Evolutionary conservation across 2,888 invertebrate genomes (phyloP), one percentile per base, ranked within the genome.

Genomic region (Perithous albicinctus): DNA sequence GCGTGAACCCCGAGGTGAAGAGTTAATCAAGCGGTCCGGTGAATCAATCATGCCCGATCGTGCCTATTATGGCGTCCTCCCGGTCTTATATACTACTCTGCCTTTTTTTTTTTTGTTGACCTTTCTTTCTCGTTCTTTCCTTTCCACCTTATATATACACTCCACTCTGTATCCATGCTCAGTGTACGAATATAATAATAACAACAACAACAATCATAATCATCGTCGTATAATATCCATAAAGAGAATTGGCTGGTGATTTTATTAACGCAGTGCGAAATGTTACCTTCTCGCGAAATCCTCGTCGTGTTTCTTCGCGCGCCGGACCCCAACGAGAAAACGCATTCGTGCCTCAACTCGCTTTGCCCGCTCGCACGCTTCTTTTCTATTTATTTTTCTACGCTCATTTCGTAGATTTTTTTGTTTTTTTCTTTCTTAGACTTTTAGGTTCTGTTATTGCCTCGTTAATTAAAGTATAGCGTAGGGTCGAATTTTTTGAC

Each of bases 31-130:
- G 85, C 84, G 83, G 83, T 84, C 82, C 85, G 84, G 85, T 85
- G 87, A 87, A 87, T 87, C 86, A 87, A 87, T 87, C 87, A 87
- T 77, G 82, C 73, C 81, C 87, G 86, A 86, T 87, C 86, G 86
- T 86, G 82, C 81, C 84, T 85, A 84, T 87, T 83, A 86, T 84
- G n/a, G 54, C 69, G 51, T 66, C 59, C 54, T 64, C 54, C 66
- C 64, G 38, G 18, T 74, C 56, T 61, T 69, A n/a, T n/a, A n/a
- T n/a, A 43, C 73, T 59, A 63, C 70, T 38, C 48, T 23, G 46
- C 56, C 54, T 41, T 56, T 76, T 69, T n/a, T n/a, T n/a, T n/a
- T n/a, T n/a, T n/a, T n/a, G n/a, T n/a, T 75, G 46, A 78, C 69
- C 76, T 72, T 72, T 73, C 43, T 35, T 73, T 54, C 51, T 12